Conservation (phyloP, 1,140 invertebrate species). For the Achatina immaculata region DNA sequence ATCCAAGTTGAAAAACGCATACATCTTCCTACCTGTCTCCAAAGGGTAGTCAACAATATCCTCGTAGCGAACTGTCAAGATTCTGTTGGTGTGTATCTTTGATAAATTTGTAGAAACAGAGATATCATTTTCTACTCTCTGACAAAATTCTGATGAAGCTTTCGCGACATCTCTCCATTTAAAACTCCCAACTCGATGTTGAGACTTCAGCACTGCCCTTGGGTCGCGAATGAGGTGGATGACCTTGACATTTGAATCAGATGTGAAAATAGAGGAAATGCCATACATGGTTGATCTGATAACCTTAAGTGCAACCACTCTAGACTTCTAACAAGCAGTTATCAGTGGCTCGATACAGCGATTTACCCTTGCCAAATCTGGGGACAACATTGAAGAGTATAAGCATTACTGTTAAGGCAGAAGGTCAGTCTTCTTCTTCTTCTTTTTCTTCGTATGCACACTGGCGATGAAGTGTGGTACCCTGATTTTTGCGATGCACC, state of each 20-base stretch:
- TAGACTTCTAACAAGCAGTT: conserved; percentile 15
- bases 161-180: neutral
- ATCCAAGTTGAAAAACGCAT: conserved; percentile 34
- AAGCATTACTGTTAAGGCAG: too few relatives aligned
- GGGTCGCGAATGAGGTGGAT: conserved; percentile 48
- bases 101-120: neutral
- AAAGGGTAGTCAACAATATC: conserved; percentile 36
- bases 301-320: conserved; percentile 31
- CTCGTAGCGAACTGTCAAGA: conserved; percentile 43
- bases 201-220: conserved; percentile 34
- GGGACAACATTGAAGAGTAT: neutral
- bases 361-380: neutral
- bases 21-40: conserved; percentile 14
- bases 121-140: conserved; percentile 29
- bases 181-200: neutral
- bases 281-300: conserved; percentile 38
- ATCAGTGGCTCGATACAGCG: conserved; percentile 8
- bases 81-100: conserved; percentile 5
- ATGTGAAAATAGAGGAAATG: neutral
- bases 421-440: too few relatives aligned
- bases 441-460: too few relatives aligned
- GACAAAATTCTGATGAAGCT: conserved; percentile 19
- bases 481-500: too few relatives aligned
- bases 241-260: conserved; percentile 38
- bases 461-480: too few relatives aligned